These are phyloP conservation scores for Stegodyphus dumicola DNA, from an alignment of 1,140 invertebrate genomes.

Conservation along the genomic window DNA sequence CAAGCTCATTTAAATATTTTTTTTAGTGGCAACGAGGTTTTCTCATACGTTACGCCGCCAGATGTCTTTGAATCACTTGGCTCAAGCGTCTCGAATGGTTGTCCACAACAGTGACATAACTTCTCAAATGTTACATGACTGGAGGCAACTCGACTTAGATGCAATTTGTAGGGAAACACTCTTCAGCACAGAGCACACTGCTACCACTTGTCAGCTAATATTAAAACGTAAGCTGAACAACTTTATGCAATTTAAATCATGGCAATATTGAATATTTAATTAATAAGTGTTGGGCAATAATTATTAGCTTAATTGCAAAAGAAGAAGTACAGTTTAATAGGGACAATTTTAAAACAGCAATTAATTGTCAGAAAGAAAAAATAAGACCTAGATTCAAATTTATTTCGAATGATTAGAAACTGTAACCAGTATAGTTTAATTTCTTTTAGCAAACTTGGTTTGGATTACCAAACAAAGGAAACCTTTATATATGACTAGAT, in stretches of 20 bases:
- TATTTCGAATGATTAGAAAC: no score
- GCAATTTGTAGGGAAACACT: constrained; percentile 70
- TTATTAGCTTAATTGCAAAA: no score
- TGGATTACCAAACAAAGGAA: no score
- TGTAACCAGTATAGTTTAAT: no score
- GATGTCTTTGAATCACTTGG: constrained; percentile 75
- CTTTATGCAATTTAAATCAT: background rate
- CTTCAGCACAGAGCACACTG: constrained; percentile 68
- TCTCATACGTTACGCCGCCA: constrained; percentile 73
- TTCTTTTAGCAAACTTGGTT: no score
- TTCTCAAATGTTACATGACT: constrained; percentile 73
- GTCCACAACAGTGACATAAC: constrained; percentile 73
- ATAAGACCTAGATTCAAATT: no score
- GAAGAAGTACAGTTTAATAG: no score
- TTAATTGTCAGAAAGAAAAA: no score
- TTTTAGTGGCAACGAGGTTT: constrained; percentile 70
- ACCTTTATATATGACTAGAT: no score
- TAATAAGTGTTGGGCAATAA: no score
- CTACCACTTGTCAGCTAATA: constrained; percentile 66
- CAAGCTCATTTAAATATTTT: background rate
- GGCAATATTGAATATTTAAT: no score
- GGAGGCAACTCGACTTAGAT: constrained; percentile 69
- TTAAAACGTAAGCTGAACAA: constrained; percentile 66
- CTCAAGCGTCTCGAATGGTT: constrained; percentile 73
- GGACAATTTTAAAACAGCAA: no score